Conservation (phyloP, 1,140 invertebrate species). For the Zaprionus gabonicus region DNA sequence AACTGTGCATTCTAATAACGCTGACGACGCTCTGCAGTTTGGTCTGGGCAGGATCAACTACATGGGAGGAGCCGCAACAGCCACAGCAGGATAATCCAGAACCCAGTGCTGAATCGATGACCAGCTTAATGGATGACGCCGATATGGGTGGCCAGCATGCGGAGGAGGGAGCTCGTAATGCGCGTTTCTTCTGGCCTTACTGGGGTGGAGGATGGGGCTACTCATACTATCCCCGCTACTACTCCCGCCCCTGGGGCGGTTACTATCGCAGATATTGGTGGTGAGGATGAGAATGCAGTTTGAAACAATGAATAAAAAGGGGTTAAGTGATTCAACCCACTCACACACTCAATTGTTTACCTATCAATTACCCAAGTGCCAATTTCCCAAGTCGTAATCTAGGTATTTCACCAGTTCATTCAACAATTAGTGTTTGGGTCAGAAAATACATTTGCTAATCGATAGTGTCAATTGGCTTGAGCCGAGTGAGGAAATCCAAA, state of each 20-base stretch:
- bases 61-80: not conserved
- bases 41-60: not conserved
- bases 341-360: slow-evolving; percentile 3
- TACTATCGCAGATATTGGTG: not conserved
- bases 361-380: slow-evolving; percentile 4
- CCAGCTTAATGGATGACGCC: not conserved
- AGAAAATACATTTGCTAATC: slow-evolving; percentile 2
- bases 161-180: not conserved
- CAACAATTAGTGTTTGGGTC: not conserved
- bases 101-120: not conserved
- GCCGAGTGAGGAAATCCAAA: not conserved
- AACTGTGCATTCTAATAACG: not conserved
- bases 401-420: slow-evolving; percentile 1
- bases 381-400: not conserved
- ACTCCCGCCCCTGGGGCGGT: not conserved
- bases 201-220: not conserved
- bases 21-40: not conserved
- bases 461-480: not conserved
- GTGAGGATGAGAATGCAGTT: not conserved
- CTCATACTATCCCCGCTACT: not conserved
- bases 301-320: not conserved
- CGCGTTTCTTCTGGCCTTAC: not conserved
- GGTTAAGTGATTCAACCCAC: not conserved
- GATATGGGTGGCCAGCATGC: not conserved
- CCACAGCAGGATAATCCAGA: not conserved